These are phyloP conservation scores for Noctua comes DNA, from an alignment of 2,888 invertebrate species.

Conservation along the genomic window DNA sequence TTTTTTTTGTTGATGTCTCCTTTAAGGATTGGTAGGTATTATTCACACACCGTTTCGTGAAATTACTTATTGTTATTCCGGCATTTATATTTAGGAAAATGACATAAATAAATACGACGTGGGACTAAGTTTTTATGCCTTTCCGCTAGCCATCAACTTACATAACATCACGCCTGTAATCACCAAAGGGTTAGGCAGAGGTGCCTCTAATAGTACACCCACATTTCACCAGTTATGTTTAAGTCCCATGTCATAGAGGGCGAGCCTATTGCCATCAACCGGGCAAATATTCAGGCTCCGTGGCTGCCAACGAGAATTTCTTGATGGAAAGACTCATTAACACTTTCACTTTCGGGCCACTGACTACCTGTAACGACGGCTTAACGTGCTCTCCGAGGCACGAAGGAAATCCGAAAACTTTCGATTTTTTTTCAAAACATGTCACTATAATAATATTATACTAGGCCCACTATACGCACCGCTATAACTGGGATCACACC, in stretches of 20 bases:
- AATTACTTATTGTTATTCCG: not conserved
- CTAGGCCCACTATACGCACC: not conserved
- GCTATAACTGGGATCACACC: constrained; percentile 42
- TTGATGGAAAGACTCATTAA: too few relatives aligned
- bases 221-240: not conserved
- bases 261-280: not conserved
- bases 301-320: too few relatives aligned
- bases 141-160: not conserved
- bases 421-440: too few relatives aligned
- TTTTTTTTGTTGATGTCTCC: constrained; percentile 7
- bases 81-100: not conserved
- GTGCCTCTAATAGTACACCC: not conserved
- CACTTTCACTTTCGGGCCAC: too few relatives aligned
- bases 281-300: not conserved
- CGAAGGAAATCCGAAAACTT: too few relatives aligned
- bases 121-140: not conserved
- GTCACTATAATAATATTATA: too few relatives aligned
- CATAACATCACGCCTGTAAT: not conserved
- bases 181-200: not conserved
- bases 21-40: not conserved
- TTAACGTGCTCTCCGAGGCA: too few relatives aligned
- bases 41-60: not conserved
- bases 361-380: too few relatives aligned
- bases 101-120: not conserved
- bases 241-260: not conserved